Base-by-base conservation (phyloP, 2,888 invertebrate genomes). In the Cantharis lateralis region DNA sequence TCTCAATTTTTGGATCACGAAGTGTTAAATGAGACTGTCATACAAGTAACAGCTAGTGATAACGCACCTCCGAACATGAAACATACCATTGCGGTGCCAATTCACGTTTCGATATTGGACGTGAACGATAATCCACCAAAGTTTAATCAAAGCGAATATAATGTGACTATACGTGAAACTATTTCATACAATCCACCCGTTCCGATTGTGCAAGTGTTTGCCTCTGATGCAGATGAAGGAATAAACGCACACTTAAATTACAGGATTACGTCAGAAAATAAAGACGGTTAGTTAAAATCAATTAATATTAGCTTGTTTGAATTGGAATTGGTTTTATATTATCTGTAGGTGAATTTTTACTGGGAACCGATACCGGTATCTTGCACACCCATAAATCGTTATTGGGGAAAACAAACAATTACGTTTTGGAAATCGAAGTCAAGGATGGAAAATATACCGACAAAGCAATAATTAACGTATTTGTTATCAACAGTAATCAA, bases 71-170 rank as follows among this genome's bases (percentile, higher is more conserved):
- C 91, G 1, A 92, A 93, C 69, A 89, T 93, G 0, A 91, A 93
- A 78, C 91, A 94, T 82, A 92, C 92, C 2, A 91, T 93, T n/a
- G 93, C 94, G 16, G 95, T 95, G 0, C 94, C 94, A 20, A 95
- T 96, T 2, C 91, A 93, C 84, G 92, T 96, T 64, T 93, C 93
- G 87, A 90, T 97, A 10, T 85, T 91, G 24, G 97, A 98, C 86
- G 92, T 95, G n/a, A 97, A 98, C 87, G 97, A 98, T 87, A 96
- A 97, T 88, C 89, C 93, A 0, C 98, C 98, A 0, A 89, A 92
- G 66, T 98, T 98, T 87, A 92, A 91, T 0, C 93, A 94, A 82
- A 91, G 92, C 68, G 91, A 91, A 10, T 97, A 96, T 87, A 92
- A 93, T 82, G 93, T 94, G 1, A 94, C 93, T 0, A 94, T 97